Conservation (phyloP, 2,797 vertebrate genomes). For the Heterohyrax brucei region DNA sequence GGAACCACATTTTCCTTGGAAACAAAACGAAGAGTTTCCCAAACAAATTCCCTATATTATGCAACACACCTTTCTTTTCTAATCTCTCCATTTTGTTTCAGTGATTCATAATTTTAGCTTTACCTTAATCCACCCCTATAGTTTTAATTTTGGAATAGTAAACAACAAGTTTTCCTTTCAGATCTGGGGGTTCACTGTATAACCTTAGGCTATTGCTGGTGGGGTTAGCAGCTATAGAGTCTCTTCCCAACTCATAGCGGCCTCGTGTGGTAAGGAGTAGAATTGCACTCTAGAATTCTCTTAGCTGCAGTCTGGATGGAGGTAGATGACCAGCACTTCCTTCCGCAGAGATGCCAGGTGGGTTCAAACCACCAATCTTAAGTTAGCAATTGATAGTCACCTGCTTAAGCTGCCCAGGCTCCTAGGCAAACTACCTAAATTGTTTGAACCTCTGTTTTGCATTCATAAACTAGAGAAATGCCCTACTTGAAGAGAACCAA, state of each 20-base stretch:
- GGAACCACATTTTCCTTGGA: slow-evolving; percentile 84
- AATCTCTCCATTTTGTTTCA: slow-evolving; percentile 1
- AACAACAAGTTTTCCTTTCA: neutral
- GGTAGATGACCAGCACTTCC: neutral
- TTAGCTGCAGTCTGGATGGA: neutral
- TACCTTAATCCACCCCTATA: neutral
- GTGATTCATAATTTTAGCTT: slow-evolving; percentile 62
- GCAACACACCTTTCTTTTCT: slow-evolving; percentile 80
- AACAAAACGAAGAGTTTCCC: slow-evolving; percentile 85
- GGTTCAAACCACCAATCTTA: neutral
- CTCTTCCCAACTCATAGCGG: neutral
- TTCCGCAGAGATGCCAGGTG: neutral
- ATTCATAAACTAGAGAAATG: neutral
- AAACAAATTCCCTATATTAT: slow-evolving; percentile 85
- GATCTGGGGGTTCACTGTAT: neutral
- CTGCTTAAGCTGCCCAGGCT: neutral
- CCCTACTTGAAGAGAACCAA: neutral
- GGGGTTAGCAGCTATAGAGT: neutral
- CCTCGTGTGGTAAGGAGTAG: neutral
- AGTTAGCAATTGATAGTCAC: neutral
- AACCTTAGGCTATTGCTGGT: neutral
- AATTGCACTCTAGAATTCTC: neutral
- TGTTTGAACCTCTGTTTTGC: neutral
- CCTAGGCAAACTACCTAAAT: neutral
- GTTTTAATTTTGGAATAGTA: neutral